Conservation (phyloP, 2,113 vertebrate species). For the Pagrus major region DNA sequence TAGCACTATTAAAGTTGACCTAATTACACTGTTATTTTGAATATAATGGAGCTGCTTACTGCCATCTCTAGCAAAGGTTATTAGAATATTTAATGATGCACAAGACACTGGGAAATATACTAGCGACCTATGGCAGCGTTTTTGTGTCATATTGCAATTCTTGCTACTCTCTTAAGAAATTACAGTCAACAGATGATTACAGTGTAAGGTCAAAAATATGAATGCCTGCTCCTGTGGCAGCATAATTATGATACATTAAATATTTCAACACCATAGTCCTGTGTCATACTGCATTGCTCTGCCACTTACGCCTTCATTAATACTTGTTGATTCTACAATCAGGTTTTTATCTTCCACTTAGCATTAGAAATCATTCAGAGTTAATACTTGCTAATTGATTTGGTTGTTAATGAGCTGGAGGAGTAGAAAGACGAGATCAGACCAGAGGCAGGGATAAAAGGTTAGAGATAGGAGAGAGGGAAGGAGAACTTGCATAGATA, state of each 20-base stretch:
- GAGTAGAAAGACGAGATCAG: constrained; percentile 24
- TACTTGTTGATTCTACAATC: constrained; percentile 20
- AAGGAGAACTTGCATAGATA: background rate
- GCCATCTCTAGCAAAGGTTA: constrained; percentile 12
- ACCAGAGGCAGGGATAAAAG: background rate
- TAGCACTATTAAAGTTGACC: constrained; percentile 5
- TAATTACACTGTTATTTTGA: background rate
- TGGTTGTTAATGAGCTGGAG: constrained; percentile 47
- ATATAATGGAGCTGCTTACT: background rate
- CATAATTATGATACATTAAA: background rate
- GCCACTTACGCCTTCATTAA: constrained; percentile 29
- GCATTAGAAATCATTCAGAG: constrained; percentile 21
- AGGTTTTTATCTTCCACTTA: constrained; percentile 31
- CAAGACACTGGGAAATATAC: background rate
- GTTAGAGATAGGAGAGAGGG: background rate
- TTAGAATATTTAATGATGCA: constrained; percentile 19
- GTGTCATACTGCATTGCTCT: background rate
- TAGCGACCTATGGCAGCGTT: background rate
- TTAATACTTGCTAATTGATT: constrained; percentile 56
- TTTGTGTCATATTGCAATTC: background rate
- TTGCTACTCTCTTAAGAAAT: background rate
- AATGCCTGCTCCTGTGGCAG: background rate
- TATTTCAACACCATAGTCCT: background rate
- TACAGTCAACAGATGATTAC: background rate
- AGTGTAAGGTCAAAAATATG: background rate